These are phyloP conservation scores for Cuculus canorus DNA, from an alignment of 2,797 vertebrate genomes.

Conservation along the genomic window DNA sequence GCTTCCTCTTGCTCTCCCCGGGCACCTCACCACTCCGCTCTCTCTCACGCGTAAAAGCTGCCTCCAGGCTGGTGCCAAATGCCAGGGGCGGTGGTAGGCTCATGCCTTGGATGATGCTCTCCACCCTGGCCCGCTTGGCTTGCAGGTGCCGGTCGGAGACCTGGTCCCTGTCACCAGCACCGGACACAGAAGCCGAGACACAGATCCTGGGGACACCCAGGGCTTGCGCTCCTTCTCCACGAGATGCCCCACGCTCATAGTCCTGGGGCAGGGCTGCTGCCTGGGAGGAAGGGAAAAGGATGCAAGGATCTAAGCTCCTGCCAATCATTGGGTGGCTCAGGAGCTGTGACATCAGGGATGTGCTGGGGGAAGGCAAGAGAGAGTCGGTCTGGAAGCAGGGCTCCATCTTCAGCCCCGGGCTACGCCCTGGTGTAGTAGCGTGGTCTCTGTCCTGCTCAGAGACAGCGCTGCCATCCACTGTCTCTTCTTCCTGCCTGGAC, in stretches of 20 bases:
- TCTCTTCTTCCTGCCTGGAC: constrained; percentile 1
- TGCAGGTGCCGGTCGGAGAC: constrained; percentile 81
- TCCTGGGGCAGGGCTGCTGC: constrained; percentile 74
- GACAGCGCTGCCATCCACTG: background rate
- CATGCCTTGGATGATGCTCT: constrained; percentile 92
- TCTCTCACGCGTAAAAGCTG: background rate
- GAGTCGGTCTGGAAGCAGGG: constrained; percentile 79
- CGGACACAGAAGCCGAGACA: constrained; percentile 53
- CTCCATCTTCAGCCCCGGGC: constrained; percentile 76
- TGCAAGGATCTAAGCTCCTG: constrained; percentile 73
- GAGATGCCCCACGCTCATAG: constrained; percentile 71
- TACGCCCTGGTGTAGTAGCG: constrained; percentile 69
- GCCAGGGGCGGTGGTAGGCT: constrained; percentile 78
- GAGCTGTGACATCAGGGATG: constrained; percentile 83
- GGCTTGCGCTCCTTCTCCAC: constrained; percentile 73
- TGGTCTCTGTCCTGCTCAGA: constrained; percentile 59
- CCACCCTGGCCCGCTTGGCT: constrained; percentile 92
- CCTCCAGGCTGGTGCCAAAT: background rate
- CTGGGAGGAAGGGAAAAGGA: constrained; percentile 75
- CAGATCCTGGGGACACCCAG: constrained; percentile 61
- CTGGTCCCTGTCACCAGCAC: constrained; percentile 73
- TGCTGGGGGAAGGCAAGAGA: constrained; percentile 71
- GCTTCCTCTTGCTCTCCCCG: constrained; percentile 88
- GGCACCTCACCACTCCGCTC: constrained; percentile 44
- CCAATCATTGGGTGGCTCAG: constrained; percentile 79